These are phyloP conservation scores for Mythimna albipuncta DNA, from an alignment of 2,888 invertebrate species.

Conservation along the genomic window DNA sequence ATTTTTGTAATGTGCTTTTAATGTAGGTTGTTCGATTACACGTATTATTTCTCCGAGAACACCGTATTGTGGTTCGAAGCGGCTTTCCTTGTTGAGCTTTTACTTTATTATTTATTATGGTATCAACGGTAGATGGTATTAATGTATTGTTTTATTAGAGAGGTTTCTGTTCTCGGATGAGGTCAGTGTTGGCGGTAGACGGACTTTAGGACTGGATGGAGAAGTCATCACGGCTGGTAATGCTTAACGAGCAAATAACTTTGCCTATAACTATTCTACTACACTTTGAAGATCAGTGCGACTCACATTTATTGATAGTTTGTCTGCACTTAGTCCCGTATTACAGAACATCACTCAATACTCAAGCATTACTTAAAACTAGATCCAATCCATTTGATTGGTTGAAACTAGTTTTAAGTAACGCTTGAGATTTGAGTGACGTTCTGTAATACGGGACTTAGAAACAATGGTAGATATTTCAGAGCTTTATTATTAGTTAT, in stretches of 20 bases:
- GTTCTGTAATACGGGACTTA: too few relatives aligned
- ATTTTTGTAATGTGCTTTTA: conserved; percentile 45
- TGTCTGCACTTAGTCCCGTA: background rate
- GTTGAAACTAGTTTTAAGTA: too few relatives aligned
- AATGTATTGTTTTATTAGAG: conserved; percentile 37
- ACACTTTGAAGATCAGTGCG: background rate
- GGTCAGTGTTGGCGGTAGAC: conserved; percentile 9
- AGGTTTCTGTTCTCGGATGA: conserved; percentile 23
- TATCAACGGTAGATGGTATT: conserved; percentile 29
- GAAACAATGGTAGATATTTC: background rate
- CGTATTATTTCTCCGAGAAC: conserved; percentile 33
- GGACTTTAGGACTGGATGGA: conserved; percentile 8
- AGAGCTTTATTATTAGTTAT: too few relatives aligned
- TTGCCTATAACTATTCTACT: conserved; percentile 11
- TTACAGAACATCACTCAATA: too few relatives aligned
- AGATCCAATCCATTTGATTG: too few relatives aligned
- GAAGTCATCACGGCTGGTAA: conserved; percentile 19
- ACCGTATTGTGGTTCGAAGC: conserved; percentile 25
- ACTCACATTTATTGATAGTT: background rate
- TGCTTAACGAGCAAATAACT: conserved; percentile 22
- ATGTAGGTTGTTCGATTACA: conserved; percentile 42
- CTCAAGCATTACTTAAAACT: too few relatives aligned
- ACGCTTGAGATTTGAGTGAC: too few relatives aligned
- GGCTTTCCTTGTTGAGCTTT: conserved; percentile 45
- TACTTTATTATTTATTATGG: conserved; percentile 47